A percentile compares a stretch with the other conserved stretches of the same genome.
phyloP scores from a whole-genome alignment of 2,888 invertebrate genomes.

The Drosophila nr. perissopoda region DNA sequence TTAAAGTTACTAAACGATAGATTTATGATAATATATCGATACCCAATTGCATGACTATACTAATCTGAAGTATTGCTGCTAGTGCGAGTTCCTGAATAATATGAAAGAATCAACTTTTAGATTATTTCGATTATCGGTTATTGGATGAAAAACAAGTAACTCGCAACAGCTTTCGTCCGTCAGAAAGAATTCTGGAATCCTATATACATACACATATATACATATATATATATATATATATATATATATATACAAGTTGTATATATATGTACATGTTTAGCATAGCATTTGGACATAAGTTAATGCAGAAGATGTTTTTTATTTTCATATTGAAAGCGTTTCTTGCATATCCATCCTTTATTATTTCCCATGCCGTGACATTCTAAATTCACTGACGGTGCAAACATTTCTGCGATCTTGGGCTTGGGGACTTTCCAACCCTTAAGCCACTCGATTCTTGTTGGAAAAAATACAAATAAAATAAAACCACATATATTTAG shows the following conservation, averaged over 20 bases:
- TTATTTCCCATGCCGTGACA: neutral
- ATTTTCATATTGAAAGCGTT: neutral
- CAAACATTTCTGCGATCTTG: neutral
- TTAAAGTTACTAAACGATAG: too few species aligned
- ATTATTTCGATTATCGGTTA: too few species aligned
- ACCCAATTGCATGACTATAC: too few species aligned
- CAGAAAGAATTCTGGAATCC: too few species aligned
- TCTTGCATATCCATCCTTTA: neutral
- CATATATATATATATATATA: neutral
- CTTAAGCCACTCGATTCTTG: neutral
- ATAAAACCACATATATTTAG: constrained; percentile 4
- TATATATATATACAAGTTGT: neutral
- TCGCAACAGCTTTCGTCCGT: too few species aligned
- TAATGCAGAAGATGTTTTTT: neutral
- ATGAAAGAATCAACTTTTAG: too few species aligned
- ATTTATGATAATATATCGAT: too few species aligned
- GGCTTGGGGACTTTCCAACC: neutral
- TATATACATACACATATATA: neutral
- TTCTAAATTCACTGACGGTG: neutral
- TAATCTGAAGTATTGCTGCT: too few species aligned
- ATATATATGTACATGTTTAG: neutral
- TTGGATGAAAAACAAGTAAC: too few species aligned
- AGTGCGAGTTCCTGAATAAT: too few species aligned
- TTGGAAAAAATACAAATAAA: neutral
- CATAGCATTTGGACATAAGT: neutral